A percentile compares a stretch with the other conserved stretches of the same genome.
Evolutionary conservation across 2,888 invertebrate species (phyloP).

Genomic region (Podabrus alpinus): DNA sequence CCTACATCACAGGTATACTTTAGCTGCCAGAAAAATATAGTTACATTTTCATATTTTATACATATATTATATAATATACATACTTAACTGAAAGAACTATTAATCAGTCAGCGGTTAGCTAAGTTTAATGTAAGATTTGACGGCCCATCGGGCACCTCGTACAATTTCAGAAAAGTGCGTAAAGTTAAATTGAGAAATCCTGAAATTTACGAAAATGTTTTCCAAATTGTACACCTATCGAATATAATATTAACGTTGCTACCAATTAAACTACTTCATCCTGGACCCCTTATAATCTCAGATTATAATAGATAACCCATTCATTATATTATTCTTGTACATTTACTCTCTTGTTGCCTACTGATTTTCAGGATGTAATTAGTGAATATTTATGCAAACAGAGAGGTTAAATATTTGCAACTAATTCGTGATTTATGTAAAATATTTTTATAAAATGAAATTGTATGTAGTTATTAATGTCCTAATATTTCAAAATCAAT

Average conservation of each 20-base stretch:
- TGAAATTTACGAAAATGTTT: neutral
- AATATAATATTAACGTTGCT: neutral
- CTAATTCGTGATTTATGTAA: neutral
- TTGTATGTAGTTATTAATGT: neutral
- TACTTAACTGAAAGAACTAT: neutral
- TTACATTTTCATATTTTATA: neutral
- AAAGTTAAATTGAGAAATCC: neutral
- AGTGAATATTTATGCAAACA: neutral
- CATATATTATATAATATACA: neutral
- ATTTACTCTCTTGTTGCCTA: neutral
- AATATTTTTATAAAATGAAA: neutral
- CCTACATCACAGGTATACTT: neutral
- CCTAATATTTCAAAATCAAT: neutral
- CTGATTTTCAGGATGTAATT: neutral
- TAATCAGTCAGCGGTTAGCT: neutral
- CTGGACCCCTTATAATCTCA: neutral
- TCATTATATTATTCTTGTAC: neutral
- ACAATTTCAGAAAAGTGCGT: no score
- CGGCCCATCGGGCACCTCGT: no score
- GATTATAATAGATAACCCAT: neutral
- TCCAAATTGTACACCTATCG: neutral
- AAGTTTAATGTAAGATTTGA: no score
- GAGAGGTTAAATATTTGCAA: neutral
- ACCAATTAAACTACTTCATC: neutral
- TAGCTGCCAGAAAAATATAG: neutral